A percentile compares a stretch with the other conserved stretches of the same genome.
Conservation (phyloP, 2,888 invertebrate genomes). For the Heliconius hortense region DNA sequence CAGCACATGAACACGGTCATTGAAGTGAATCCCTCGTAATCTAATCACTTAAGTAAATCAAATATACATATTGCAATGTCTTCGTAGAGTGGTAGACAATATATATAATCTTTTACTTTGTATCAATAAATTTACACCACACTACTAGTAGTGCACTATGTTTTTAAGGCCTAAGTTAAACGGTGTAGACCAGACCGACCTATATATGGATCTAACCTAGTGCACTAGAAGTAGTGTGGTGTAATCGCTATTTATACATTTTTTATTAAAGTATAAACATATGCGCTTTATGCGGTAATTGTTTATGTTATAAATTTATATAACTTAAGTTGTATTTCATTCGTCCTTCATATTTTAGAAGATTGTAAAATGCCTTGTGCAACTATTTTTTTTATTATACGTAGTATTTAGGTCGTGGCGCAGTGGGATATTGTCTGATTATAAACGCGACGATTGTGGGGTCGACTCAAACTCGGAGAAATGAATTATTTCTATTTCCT, state of each 20-base stretch:
- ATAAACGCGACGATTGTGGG: not conserved
- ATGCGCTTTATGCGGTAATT: not conserved
- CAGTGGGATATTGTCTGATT: not conserved
- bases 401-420: not conserved
- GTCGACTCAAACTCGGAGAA: not conserved
- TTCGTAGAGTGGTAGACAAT: conserved; percentile 12
- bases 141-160: not conserved
- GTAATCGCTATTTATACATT: not conserved
- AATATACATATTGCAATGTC: not conserved
- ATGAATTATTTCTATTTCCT: not conserved
- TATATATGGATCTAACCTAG: too few relatives aligned
- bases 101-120: not conserved
- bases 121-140: not conserved
- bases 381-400: conserved; percentile 1
- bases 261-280: not conserved
- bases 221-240: not conserved
- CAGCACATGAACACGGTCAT: conserved; percentile 79
- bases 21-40: conserved; percentile 69
- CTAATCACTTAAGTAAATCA: conserved; percentile 2
- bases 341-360: conserved; percentile 5
- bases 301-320: not conserved
- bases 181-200: too few relatives aligned
- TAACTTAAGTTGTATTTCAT: not conserved
- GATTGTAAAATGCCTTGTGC: conserved; percentile 6
- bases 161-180: not conserved